A percentile compares a stretch with the other conserved stretches of the same genome.
Evolutionary conservation across 2,113 vertebrate genomes (phyloP).

Genomic region (Macroglossus sobrinus): DNA sequence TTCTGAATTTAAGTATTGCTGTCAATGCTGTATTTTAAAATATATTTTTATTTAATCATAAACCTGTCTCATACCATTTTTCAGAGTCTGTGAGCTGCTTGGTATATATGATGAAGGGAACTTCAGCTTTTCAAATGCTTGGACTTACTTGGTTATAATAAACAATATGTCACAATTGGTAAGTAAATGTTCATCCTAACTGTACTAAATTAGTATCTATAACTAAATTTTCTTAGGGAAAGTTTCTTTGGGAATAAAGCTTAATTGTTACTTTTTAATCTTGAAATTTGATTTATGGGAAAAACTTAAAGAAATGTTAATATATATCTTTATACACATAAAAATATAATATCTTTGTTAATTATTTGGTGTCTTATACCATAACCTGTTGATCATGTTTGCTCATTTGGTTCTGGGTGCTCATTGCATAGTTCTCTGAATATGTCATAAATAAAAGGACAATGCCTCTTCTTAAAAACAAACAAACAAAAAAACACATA

Average conservation of each 20-base stretch:
- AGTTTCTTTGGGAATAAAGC: conserved; percentile 29
- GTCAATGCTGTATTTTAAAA: background rate
- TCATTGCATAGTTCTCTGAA: background rate
- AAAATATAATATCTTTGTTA: background rate
- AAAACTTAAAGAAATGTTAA: background rate
- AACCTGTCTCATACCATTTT: conserved; percentile 50
- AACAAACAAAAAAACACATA: background rate
- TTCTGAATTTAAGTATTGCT: conserved; percentile 24
- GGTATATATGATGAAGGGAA: conserved; percentile 96
- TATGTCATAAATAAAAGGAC: background rate
- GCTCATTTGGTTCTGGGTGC: background rate
- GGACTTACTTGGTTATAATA: conserved; percentile 98
- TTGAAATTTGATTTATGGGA: conserved; percentile 11
- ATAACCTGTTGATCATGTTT: background rate
- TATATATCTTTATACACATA: background rate
- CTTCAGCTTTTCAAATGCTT: conserved; percentile 96
- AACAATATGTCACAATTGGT: conserved; percentile 98
- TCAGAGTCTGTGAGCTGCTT: conserved; percentile 93
- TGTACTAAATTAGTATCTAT: conserved; percentile 3
- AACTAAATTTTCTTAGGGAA: background rate
- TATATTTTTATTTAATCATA: background rate
- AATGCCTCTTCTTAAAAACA: background rate
- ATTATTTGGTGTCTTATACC: background rate
- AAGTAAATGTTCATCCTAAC: conserved; percentile 70
- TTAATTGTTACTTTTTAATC: background rate